These are phyloP conservation scores for Falcaria lacertinaria DNA, from an alignment of 2,888 invertebrate genomes.

Conservation along the genomic window DNA sequence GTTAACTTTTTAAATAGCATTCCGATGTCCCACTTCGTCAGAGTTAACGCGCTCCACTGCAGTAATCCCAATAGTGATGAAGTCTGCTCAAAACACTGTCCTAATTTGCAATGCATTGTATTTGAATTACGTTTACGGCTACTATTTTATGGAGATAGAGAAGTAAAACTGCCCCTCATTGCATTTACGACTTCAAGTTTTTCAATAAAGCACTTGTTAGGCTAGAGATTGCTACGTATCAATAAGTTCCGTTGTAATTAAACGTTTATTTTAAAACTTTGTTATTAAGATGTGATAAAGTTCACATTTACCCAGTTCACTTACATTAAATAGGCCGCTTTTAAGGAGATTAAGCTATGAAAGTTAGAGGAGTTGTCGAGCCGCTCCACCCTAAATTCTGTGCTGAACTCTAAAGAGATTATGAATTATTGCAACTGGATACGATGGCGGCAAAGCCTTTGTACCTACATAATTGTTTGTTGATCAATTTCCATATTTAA, in stretches of 20 bases:
- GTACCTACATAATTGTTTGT: constrained; percentile 20
- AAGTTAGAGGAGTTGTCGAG: constrained; percentile 39
- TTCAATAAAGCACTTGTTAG: constrained; percentile 1
- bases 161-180: no score
- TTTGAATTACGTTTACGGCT: no score
- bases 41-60: constrained; percentile 33
- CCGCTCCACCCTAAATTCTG: constrained; percentile 29
- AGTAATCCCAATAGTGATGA: constrained; percentile 36
- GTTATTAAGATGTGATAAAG: constrained; percentile 20
- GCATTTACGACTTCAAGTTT: background rate
- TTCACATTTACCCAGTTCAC: constrained; percentile 27
- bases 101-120: background rate
- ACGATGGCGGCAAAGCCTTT: constrained; percentile 20
- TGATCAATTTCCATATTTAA: constrained; percentile 16
- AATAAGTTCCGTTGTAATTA: no score
- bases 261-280: constrained; percentile 16
- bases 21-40: constrained; percentile 50
- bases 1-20: constrained; percentile 53
- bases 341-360: constrained; percentile 43
- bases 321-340: constrained; percentile 38
- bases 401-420: constrained; percentile 27
- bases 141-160: no score
- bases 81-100: constrained; percentile 21
- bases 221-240: constrained; percentile 12
- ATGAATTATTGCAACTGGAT: constrained; percentile 41